Percentiles rank a stretch among this genome's conserved stretches.
Conservation (phyloP, 2,888 invertebrate species). For the Pyralis farinalis region DNA sequence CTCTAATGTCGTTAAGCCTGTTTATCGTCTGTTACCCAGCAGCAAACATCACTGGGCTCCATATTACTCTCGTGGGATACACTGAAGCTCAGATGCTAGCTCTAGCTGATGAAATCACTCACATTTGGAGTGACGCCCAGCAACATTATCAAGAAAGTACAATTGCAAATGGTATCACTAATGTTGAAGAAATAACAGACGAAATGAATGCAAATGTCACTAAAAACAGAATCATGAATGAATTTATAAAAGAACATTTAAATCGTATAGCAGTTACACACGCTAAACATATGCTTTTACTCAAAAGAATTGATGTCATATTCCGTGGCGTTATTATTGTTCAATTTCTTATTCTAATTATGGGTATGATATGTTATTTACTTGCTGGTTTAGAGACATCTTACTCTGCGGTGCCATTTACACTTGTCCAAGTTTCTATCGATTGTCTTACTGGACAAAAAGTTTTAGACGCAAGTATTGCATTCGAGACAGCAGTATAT, state of each 20-base stretch:
- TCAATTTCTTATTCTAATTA: conserved; percentile 30
- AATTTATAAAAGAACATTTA: conserved; percentile 30
- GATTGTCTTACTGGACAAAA: conserved; percentile 43
- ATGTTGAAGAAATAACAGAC: not conserved
- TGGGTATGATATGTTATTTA: too few relatives aligned
- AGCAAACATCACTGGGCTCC: conserved; percentile 36
- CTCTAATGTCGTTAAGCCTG: conserved; percentile 20
- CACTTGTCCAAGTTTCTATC: conserved; percentile 35
- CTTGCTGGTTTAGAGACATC: conserved; percentile 52
- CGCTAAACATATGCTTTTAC: conserved; percentile 29
- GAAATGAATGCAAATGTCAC: conserved; percentile 1
- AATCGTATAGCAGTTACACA: conserved; percentile 35
- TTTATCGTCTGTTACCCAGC: conserved; percentile 33
- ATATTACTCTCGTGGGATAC: conserved; percentile 43
- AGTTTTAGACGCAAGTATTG: conserved; percentile 34
- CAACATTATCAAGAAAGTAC: conserved; percentile 9
- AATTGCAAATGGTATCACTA: not conserved
- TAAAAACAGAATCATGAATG: conserved; percentile 28
- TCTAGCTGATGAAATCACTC: conserved; percentile 38
- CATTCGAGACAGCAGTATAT: conserved; percentile 36
- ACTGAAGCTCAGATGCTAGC: conserved; percentile 49
- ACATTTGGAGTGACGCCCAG: conserved; percentile 40
- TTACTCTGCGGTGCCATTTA: conserved; percentile 24
- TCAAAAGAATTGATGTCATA: conserved; percentile 32
- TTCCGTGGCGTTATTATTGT: conserved; percentile 40